phyloP scores from a whole-genome alignment of 2,888 invertebrate genomes.

The Petrolisthes cinctipes region DNA sequence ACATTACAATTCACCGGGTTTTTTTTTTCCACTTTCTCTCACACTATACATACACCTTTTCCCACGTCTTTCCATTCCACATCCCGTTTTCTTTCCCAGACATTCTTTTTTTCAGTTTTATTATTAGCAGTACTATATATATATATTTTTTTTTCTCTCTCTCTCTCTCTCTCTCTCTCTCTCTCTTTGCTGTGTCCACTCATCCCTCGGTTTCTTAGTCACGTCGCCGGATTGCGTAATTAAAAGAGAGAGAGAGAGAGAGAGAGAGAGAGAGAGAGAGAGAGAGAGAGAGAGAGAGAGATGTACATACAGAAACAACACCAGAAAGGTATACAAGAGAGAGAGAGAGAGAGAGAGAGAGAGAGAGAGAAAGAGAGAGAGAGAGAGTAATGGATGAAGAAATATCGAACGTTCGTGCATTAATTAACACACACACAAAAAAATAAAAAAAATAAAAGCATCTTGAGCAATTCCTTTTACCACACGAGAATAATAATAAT shows the following conservation, averaged over 20 bases:
- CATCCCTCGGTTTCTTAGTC: not conserved
- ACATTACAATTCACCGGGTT: too few relatives aligned
- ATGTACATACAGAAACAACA: not conserved
- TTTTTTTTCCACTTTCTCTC: too few relatives aligned
- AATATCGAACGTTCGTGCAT: not conserved
- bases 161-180: not conserved
- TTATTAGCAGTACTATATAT: not conserved
- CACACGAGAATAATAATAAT: too few relatives aligned
- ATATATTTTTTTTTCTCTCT: not conserved
- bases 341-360: conserved; percentile 24
- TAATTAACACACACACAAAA: not conserved
- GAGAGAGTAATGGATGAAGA: not conserved
- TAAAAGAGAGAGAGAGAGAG: conserved; percentile 12
- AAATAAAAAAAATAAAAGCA: not conserved
- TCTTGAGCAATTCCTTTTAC: too few relatives aligned
- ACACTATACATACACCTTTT: not conserved
- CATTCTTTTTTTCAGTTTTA: not conserved
- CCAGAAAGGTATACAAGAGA: not conserved
- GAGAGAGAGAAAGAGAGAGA: conserved; percentile 12
- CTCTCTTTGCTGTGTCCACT: not conserved
- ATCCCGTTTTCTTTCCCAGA: not conserved
- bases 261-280: not conserved
- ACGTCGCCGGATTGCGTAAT: not conserved
- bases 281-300: not conserved
- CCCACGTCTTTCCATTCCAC: not conserved